phyloP scores from a whole-genome alignment of 2,113 vertebrate genomes.

The Indri indri region DNA sequence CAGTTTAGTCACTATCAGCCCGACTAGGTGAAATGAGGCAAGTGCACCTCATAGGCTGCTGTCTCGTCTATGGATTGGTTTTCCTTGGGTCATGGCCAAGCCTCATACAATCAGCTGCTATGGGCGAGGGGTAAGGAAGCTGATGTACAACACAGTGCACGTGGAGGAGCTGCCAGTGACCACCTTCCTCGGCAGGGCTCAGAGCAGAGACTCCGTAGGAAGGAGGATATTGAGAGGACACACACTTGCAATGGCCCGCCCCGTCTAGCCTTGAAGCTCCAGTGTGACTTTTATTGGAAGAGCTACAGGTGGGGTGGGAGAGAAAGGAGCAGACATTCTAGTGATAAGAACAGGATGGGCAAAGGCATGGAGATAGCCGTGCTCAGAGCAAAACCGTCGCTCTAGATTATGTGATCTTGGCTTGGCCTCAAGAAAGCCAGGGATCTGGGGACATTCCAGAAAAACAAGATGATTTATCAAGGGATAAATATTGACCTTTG shows the following conservation, averaged over 20 bases:
- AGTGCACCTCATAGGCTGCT: background rate
- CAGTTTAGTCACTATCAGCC: background rate
- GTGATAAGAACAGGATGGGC: background rate
- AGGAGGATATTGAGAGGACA: background rate
- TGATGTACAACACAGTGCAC: background rate
- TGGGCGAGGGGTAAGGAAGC: too few species aligned
- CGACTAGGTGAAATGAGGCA: background rate
- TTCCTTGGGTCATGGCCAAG: background rate
- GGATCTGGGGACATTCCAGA: background rate
- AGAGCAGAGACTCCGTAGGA: background rate
- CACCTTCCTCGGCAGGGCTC: background rate
- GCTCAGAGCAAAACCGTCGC: background rate
- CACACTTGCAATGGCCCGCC: background rate
- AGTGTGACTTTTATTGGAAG: background rate
- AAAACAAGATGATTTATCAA: background rate
- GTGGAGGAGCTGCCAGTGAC: background rate
- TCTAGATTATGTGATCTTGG: background rate
- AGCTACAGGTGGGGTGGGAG: background rate
- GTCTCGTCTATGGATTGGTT: background rate
- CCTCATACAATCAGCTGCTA: background rate
- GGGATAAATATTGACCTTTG: background rate
- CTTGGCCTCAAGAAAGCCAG: background rate
- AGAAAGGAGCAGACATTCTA: background rate
- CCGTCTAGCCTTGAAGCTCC: background rate
- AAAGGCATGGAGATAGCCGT: background rate